Percentiles rank a stretch among this genome's conserved stretches.
phyloP scores from a whole-genome alignment of 2,797 vertebrate species.

The Lacerta viridis region DNA sequence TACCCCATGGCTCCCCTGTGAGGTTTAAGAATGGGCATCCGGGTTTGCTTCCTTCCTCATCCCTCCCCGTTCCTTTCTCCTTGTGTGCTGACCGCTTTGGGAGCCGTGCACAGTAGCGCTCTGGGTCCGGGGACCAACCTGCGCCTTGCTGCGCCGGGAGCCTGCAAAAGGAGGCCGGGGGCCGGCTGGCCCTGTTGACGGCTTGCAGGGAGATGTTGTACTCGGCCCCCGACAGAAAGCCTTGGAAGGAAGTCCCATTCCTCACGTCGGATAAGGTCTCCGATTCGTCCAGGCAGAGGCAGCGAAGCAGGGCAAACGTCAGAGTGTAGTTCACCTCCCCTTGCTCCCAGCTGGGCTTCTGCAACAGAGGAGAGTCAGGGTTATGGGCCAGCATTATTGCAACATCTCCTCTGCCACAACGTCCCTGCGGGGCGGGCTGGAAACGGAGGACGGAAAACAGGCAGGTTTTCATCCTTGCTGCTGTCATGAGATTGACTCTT shows the following conservation, averaged over 20 bases:
- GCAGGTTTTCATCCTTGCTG: too few relatives aligned
- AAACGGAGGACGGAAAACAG: too few relatives aligned
- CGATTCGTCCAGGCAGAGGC: neutral
- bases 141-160: slow-evolving; percentile 35
- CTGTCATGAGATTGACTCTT: too few relatives aligned
- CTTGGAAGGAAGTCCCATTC: neutral
- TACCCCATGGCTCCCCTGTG: too few relatives aligned
- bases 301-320: slow-evolving; percentile 31
- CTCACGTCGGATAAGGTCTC: fast-evolving
- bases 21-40: too few relatives aligned
- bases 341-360: neutral
- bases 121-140: slow-evolving; percentile 57
- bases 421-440: too few relatives aligned
- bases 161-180: fast-evolving
- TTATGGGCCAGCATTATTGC: too few relatives aligned
- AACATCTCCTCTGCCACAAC: too few relatives aligned
- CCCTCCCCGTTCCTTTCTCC: too few relatives aligned
- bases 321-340: slow-evolving; percentile 42
- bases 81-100: too few relatives aligned
- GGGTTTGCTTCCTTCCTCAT: too few relatives aligned
- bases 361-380: neutral
- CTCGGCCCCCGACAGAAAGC: slow-evolving; percentile 64
- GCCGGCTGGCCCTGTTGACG: fast-evolving
- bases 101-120: too few relatives aligned
- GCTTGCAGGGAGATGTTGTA: slow-evolving; percentile 59